phyloP scores from a whole-genome alignment of 2,888 invertebrate genomes.

The Polyploca ridens region DNA sequence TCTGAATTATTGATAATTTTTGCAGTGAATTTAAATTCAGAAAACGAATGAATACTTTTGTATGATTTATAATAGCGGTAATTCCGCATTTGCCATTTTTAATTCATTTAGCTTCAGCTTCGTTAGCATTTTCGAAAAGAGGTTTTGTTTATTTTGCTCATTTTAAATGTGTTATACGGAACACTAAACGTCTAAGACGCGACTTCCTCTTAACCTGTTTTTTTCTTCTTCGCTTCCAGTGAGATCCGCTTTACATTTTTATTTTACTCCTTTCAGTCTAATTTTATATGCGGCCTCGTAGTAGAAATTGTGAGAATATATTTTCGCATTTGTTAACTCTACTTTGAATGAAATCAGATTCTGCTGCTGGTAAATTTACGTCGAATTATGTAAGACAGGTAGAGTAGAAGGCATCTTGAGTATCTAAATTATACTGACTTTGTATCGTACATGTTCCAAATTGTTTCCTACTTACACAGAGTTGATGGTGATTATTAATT shows the following conservation, averaged over 20 bases:
- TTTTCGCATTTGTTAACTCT: conserved; percentile 69
- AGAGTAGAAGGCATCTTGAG: conserved; percentile 27
- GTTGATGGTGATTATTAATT: neutral
- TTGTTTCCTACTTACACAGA: neutral
- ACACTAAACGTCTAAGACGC: conserved; percentile 39
- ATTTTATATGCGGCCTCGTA: conserved; percentile 75
- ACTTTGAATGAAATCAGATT: conserved; percentile 65
- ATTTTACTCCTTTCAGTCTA: conserved; percentile 75
- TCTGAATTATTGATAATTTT: conserved; percentile 17
- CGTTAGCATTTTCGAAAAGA: neutral
- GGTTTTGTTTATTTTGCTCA: neutral
- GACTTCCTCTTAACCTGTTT: conserved; percentile 47
- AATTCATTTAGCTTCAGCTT: neutral
- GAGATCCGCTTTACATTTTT: conserved; percentile 71
- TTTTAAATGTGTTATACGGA: conserved; percentile 34
- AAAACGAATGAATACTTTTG: neutral
- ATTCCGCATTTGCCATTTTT: neutral
- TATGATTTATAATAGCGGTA: neutral
- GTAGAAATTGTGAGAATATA: conserved; percentile 71
- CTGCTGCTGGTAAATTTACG: conserved; percentile 47
- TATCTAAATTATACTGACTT: neutral
- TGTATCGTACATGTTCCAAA: neutral
- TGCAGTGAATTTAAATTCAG: conserved; percentile 18
- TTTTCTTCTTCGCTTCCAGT: conserved; percentile 56
- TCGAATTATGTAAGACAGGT: conserved; percentile 48